phyloP scores from a whole-genome alignment of 2,888 invertebrate species.

The Meiosimyza decipiens region DNA sequence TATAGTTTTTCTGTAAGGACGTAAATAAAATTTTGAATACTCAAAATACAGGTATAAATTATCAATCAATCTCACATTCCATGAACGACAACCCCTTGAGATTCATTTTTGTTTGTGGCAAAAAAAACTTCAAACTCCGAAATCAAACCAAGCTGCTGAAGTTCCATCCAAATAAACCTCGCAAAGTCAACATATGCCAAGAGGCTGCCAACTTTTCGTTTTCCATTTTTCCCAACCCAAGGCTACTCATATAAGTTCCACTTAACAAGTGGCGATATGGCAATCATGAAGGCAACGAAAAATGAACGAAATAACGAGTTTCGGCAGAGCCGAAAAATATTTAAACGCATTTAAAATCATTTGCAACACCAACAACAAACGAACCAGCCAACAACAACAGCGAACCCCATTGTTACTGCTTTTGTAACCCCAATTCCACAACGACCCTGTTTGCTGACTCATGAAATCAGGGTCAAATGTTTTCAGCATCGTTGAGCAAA shows the following conservation, averaged over 20 bases:
- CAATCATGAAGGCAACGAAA: not conserved
- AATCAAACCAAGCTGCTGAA: too few species aligned
- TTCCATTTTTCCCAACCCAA: not conserved
- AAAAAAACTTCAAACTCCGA: too few species aligned
- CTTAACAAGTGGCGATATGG: not conserved
- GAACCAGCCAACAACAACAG: not conserved
- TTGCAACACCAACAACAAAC: constrained; percentile 14
- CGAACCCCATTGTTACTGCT: not conserved
- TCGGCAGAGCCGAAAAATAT: constrained; percentile 6
- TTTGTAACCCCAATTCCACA: not conserved
- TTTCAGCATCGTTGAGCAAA: constrained; percentile 62
- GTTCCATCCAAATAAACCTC: not conserved
- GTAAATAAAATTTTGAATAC: too few species aligned
- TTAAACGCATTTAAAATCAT: constrained; percentile 32
- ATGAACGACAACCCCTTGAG: too few species aligned
- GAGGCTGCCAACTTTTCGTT: not conserved
- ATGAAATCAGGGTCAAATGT: constrained; percentile 63
- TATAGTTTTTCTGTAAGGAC: too few species aligned
- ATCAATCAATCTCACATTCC: too few species aligned
- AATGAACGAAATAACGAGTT: not conserved
- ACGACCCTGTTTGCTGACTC: constrained; percentile 54
- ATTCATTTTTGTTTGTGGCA: too few species aligned
- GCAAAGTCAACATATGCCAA: constrained; percentile 3
- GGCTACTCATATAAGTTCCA: not conserved
- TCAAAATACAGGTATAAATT: too few species aligned